Base-by-base conservation (phyloP, 2,797 vertebrate species). In the Molossus molossus region DNA sequence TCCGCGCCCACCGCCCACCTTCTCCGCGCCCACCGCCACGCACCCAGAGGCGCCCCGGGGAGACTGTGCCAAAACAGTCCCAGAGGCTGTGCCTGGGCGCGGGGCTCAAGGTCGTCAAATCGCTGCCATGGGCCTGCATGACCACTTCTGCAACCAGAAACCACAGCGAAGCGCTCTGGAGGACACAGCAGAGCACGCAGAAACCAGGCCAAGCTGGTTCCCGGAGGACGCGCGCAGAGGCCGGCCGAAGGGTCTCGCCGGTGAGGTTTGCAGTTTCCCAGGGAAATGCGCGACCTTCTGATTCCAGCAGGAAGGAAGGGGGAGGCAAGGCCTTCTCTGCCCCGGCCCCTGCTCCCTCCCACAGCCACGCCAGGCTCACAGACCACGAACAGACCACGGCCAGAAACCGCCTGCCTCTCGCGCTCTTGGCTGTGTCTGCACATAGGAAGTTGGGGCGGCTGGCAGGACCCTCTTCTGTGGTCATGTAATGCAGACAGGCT, bases 401-500 rank as follows among this genome's bases (percentile, higher is more conserved):
- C 72, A 37, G 84, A 58, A 83, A 33, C 40, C 77, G 0, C 13
- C 9, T 23, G 27, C 77, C 48, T 80, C 83, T 21, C 76, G 18
- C 1, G 64, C 37, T 40, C 64, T 20, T 5, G 50, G 55, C 48
- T 20, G 6, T 1, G 18, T 3, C 40, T 45, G 17, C 5, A 18
- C 29, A 9, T 0, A 69, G 92, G 87, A 89, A 87, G 88, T n/a
- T 0, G 11, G 37, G 55, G 82, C 40, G n/a, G n/a, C 69, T 48
- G 75, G 60, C 64, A 25, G 64, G 58, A 64, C 86, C 48, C 64
- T 45, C 94, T 97, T 95, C 21, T 94, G 96, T 72, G 97, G 97
- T 97, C 93, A 45, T 90, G 94, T 97, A 95, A 97, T 45, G 94
- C 95, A 94, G 95, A 93, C 65, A 73, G 95, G 87, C 96, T 97